Percentiles rank a stretch among this genome's conserved stretches.
These are phyloP conservation scores for Emmelina monodactyla DNA, from an alignment of 2,888 invertebrate genomes.

Conservation along the genomic window DNA sequence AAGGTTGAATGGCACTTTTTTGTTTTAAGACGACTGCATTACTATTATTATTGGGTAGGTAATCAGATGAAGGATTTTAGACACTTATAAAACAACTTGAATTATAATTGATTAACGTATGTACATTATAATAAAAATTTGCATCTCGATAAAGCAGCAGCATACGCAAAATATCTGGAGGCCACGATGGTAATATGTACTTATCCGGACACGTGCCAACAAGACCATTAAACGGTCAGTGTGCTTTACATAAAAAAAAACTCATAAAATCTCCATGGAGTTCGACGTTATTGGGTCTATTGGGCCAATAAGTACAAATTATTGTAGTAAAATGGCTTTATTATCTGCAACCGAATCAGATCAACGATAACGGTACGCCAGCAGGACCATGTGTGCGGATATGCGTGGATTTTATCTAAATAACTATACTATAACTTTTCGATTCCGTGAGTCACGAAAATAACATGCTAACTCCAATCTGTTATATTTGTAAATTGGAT, in stretches of 20 bases:
- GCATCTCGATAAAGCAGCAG: too few species aligned
- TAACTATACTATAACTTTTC: too few species aligned
- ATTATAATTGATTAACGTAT: background rate
- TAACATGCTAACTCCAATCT: too few species aligned
- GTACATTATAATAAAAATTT: background rate
- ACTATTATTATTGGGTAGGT: background rate
- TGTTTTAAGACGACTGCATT: background rate
- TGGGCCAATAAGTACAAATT: constrained; percentile 4
- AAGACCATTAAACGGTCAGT: constrained; percentile 3
- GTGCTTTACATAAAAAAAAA: constrained; percentile 10
- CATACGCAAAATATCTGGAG: too few species aligned
- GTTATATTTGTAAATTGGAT: too few species aligned
- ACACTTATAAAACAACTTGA: background rate
- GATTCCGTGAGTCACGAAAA: too few species aligned
- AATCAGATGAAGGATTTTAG: background rate
- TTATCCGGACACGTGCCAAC: too few species aligned
- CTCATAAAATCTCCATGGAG: constrained; percentile 8
- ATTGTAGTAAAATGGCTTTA: too few species aligned
- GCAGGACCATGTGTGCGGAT: background rate
- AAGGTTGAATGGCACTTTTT: background rate
- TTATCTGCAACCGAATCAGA: too few species aligned
- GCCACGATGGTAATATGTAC: too few species aligned
- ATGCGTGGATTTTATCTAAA: background rate
- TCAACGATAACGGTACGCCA: too few species aligned
- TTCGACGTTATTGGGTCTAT: constrained; percentile 4